Percentiles rank a stretch among this genome's conserved stretches.
These are phyloP conservation scores for Alsophila aescularia DNA, from an alignment of 2,888 invertebrate species.

Conservation along the genomic window DNA sequence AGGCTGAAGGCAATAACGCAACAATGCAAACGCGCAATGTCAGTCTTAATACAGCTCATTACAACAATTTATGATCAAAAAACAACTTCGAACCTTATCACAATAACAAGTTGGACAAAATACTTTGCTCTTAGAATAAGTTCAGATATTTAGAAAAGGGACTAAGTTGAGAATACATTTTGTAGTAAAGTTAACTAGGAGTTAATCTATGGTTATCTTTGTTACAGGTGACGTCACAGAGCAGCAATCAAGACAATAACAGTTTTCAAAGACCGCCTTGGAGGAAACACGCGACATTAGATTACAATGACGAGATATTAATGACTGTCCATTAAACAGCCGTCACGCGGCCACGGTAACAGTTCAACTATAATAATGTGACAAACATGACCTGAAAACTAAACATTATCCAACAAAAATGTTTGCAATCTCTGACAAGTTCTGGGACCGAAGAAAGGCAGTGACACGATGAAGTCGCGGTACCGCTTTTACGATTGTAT, in stretches of 20 bases:
- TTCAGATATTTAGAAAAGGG: conserved; percentile 3
- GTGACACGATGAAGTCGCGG: conserved; percentile 68
- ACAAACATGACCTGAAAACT: conserved; percentile 48
- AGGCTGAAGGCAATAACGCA: too few relatives aligned
- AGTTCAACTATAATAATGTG: conserved; percentile 42
- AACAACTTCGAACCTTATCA: background rate
- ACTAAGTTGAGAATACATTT: background rate
- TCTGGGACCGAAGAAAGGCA: conserved; percentile 75
- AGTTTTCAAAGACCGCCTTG: conserved; percentile 39
- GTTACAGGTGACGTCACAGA: conserved; percentile 64
- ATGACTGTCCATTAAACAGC: conserved; percentile 45
- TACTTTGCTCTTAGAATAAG: background rate
- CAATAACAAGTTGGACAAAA: background rate
- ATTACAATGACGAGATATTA: conserved; percentile 50
- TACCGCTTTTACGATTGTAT: conserved; percentile 60
- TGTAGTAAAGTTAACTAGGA: conserved; percentile 5
- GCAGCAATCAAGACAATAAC: conserved; percentile 53
- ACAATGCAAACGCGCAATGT: conserved; percentile 33
- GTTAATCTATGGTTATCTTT: conserved; percentile 45
- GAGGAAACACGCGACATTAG: conserved; percentile 46
- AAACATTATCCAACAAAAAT: conserved; percentile 50
- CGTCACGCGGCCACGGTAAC: conserved; percentile 40
- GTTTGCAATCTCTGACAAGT: conserved; percentile 70
- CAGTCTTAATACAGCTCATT: conserved; percentile 22
- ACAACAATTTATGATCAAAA: background rate